Evolutionary conservation across 23 tunicate species (phyloP), one percentile per base, ranked within the genome.

Genomic region (Ciona savignyi): DNA sequence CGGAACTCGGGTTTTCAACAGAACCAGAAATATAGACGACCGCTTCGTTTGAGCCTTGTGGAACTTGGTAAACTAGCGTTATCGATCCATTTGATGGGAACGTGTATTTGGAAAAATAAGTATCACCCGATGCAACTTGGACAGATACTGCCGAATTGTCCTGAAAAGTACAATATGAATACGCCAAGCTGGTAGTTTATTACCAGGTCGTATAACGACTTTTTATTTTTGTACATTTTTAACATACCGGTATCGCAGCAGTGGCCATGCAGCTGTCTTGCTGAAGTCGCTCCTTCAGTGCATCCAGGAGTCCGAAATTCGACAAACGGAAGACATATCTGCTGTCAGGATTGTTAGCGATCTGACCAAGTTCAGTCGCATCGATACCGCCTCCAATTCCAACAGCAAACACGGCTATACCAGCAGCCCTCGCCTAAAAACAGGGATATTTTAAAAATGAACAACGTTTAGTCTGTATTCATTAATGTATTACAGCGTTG

Each of bases 321-420:
- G 23, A 20, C n/a, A 74, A n/a, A 6, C 27, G 11, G 34, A 21
- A 68, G 4, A 22, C 78, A 25, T 48, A 74, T 20, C 31, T 60
- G 32, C 48, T 23, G 34, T 60, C 29, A 1, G 74, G 42, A 25
- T 70, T 63, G 33, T 51, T 69, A 1, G 67, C 82, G 11, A 78
- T 78, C n/a, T 49, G 21, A 48, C 49, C 32, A 3, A 78, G 27
- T 78, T 78, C 82, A 15, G 42, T 23, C 1, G 1, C 3, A 30
- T 69, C 71, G 1, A 51, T 66, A 22, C 82, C 82, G 29, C 51
- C 6, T 9, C 82, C 82, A 48, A 78, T 70, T 23, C 82, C 82
- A 49, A 78, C 82, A 1, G 74, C 82, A 56, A 27, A 78, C 24
- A 68, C 74, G 9, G 65, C 56, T 33, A 78, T 60, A 28, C 74